Evolutionary conservation across 2,797 vertebrate species (phyloP), one percentile per base, ranked within the genome.

Genomic region (Gadopsis marmoratus): DNA sequence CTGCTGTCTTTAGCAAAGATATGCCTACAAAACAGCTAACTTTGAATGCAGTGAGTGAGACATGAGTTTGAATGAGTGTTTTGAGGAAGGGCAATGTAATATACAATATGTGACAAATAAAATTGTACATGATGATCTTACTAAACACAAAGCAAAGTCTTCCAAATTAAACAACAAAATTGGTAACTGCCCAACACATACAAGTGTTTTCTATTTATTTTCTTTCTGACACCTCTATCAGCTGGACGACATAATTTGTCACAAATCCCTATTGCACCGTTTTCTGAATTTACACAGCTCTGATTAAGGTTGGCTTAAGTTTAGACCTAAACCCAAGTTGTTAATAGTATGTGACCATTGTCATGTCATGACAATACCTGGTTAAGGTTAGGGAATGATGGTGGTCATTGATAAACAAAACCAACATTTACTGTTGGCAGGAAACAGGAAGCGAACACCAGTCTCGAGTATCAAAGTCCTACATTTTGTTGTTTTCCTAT

Each of bases 1-100:
- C 62, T 66, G 62, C 56, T 76, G 74, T 75, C 81, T 89, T 85
- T 73, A 81, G 74, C 41, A 64, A 65, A 85, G 74, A 70, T 66
- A 5, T 67, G 35, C n/a, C 58, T 16, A 10, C 31, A 64, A 41
- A 76, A 77, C 21, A 65, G 48, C n/a, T 7, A 43, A 33, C 41
- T 85, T 75, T 31, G 54, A 60, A 74, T 9, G 23, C 69, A 53
- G 59, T 41, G 19, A 48, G 41, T 21, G 43, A 61, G 21, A 59
- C 11, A 43, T 12, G 17, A 65, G 21, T 47, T 51, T 67, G 14
- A 2, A 41, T 29, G 1, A 4, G 37, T 55, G 47, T 64, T 59
- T 59, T 79, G 2, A 62, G 37, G 21, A 70, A 63, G 6, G 21
- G 0, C 17, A 33, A 21, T 55, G 12, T 47, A 37, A 14, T 23